A percentile compares a stretch with the other conserved stretches of the same genome.
These are phyloP conservation scores for Amphilophus citrinellus DNA, from an alignment of 2,113 vertebrate species.

Conservation along the genomic window DNA sequence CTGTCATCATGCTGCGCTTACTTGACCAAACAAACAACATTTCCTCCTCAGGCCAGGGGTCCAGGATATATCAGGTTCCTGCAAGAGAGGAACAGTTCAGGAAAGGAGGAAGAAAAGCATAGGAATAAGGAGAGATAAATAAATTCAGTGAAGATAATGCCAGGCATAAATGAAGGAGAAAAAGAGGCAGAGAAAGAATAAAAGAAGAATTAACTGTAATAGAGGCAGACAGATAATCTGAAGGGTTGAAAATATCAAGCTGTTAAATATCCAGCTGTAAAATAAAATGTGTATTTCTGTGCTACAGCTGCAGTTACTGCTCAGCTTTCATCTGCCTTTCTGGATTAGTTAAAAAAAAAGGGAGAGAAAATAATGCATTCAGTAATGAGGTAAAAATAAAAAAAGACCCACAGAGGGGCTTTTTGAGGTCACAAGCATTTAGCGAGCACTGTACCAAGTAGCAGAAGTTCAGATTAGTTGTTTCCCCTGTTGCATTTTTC, in stretches of 20 bases:
- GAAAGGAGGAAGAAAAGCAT: not conserved
- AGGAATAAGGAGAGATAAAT: not conserved
- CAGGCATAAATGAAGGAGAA: not conserved
- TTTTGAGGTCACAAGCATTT: not conserved
- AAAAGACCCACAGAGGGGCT: not conserved
- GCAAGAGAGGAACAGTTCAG: conserved; percentile 8
- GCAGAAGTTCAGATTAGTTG: conserved; percentile 1
- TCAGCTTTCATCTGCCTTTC: not conserved
- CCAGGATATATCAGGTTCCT: conserved; percentile 68
- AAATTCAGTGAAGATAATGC: not conserved
- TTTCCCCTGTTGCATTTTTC: conserved; percentile 25
- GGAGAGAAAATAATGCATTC: not conserved
- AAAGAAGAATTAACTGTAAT: not conserved
- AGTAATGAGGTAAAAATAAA: not conserved
- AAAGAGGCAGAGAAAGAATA: not conserved
- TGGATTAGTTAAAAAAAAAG: not conserved
- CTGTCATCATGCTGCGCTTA: conserved; percentile 55
- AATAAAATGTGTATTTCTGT: not conserved
- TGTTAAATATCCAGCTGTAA: too few species aligned
- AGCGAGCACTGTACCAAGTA: not conserved
- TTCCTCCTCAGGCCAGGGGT: conserved; percentile 62
- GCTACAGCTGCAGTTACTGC: not conserved
- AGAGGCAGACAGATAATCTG: not conserved
- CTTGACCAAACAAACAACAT: conserved; percentile 72
- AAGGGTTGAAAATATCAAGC: not conserved